Evolutionary conservation across 1,140 invertebrate species (phyloP).

Genomic region (Sarcophaga peregrina): DNA sequence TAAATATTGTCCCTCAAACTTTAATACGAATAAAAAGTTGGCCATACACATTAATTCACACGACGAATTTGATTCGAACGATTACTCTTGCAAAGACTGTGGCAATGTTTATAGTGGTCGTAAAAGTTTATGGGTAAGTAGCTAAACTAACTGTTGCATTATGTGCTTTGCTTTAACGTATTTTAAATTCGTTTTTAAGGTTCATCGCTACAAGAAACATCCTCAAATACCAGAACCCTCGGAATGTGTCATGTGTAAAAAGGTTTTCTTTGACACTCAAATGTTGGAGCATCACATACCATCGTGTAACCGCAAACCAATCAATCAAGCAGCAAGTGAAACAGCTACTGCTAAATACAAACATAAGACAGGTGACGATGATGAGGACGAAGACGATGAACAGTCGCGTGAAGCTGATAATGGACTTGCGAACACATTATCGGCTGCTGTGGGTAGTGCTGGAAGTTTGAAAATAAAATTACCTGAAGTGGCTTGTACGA

Average conservation of each 20-base stretch:
- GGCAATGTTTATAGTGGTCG: constrained; percentile 65
- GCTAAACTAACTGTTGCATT: background rate
- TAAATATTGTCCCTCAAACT: constrained; percentile 65
- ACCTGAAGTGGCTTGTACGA: constrained; percentile 63
- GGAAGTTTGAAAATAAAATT: constrained; percentile 55
- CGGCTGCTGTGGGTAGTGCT: constrained; percentile 34
- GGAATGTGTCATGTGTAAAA: constrained; percentile 61
- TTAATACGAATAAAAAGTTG: constrained; percentile 65
- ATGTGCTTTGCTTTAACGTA: background rate
- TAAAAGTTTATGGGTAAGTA: constrained; percentile 64
- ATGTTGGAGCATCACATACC: constrained; percentile 64
- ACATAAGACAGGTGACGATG: constrained; percentile 63
- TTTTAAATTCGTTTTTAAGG: constrained; percentile 47
- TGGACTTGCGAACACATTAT: constrained; percentile 12
- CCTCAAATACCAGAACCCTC: constrained; percentile 62
- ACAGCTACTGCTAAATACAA: constrained; percentile 50
- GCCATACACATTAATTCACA: constrained; percentile 66
- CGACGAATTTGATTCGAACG: constrained; percentile 64
- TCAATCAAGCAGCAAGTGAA: constrained; percentile 52
- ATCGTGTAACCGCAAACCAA: constrained; percentile 63
- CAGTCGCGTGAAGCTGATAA: constrained; percentile 48
- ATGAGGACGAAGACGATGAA: constrained; percentile 55
- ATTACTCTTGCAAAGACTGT: constrained; percentile 66
- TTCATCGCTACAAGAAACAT: constrained; percentile 66
- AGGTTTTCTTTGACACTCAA: constrained; percentile 64